These are phyloP conservation scores for Pseudorhiza aurosa DNA, from an alignment of 30 jellyfish, hydroid and myxozoan species.

Conservation along the genomic window DNA sequence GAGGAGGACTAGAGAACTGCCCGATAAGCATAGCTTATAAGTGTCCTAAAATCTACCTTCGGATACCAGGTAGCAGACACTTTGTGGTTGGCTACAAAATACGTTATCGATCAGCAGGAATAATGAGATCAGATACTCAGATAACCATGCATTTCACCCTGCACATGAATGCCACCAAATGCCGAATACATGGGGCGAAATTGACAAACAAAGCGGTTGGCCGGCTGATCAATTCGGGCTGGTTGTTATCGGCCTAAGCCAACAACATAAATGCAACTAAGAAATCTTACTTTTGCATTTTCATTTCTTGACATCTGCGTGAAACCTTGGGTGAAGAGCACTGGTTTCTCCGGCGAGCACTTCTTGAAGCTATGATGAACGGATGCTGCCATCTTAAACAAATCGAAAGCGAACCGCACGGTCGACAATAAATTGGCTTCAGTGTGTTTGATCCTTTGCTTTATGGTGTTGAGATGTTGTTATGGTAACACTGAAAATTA, in stretches of 20 bases:
- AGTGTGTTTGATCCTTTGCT: slow-evolving; percentile 6
- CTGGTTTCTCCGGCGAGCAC: slow-evolving; percentile 43
- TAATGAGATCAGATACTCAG: too few species aligned
- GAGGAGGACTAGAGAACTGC: too few species aligned
- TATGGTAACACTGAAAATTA: slow-evolving; percentile 5
- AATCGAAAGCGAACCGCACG: not conserved
- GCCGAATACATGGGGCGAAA: too few species aligned
- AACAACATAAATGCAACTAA: not conserved
- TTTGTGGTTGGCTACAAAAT: too few species aligned
- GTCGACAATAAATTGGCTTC: not conserved
- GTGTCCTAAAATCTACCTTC: too few species aligned
- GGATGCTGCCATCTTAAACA: slow-evolving; percentile 32
- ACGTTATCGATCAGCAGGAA: too few species aligned
- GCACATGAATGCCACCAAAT: too few species aligned
- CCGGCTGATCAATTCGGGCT: too few species aligned
- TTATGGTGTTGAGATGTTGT: slow-evolving; percentile 42
- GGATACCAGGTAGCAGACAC: too few species aligned
- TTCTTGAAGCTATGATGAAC: slow-evolving; percentile 36
- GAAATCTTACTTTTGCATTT: slow-evolving; percentile 74
- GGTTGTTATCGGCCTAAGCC: slow-evolving; percentile 3
- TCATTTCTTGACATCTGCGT: slow-evolving; percentile 84
- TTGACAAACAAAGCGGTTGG: too few species aligned
- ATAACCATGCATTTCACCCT: too few species aligned
- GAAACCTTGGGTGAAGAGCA: slow-evolving; percentile 78
- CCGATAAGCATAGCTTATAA: too few species aligned